Evolutionary conservation across 2,113 vertebrate genomes (phyloP), one percentile per base, ranked within the genome.

Genomic region (Siniperca chuatsi): DNA sequence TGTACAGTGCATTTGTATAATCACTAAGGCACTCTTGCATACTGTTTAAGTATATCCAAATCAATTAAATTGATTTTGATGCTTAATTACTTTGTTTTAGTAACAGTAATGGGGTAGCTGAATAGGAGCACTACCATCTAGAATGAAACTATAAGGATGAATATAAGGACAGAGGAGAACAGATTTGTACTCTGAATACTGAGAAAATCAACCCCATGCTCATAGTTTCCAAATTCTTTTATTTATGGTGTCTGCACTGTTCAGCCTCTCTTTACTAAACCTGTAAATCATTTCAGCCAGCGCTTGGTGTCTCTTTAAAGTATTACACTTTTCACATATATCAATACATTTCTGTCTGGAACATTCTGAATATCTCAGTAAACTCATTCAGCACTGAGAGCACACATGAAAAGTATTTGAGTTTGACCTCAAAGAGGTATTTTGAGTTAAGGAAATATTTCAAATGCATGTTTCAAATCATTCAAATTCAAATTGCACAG

Each of bases 71-170:
- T 42, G 75, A 88, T 81, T 85, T 44, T 37, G 50, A 71, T 68
- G 44, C 69, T 54, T 82, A 89, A 83, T 83, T 75, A 67, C 74
- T 81, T 83, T 83, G 84, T 81, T 78, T 78, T 62, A 85, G 50
- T 48, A 75, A 57, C 65, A 78, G 62, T 48, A 40, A 37, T 64
- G 20, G 23, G 44, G 21, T 21, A 75, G 76, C 61, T 35, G 79
- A 66, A 15, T 13, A 64, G 46, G 54, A 66, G 54, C 16, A 12
- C 37, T 50, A 0, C 52, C 57, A 25, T 44, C 44, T 8, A 44
- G 6, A 25, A 44, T 40, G 37, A 64, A 57, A 66, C 62, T n/a
- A 9, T 12, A 9, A 21, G 13, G n/a, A 35, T 55, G 25, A 42
- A 52, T 11, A 9, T 62, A 57, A n/a, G 6, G 9, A 11, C n/a